Evolutionary conservation across 1,140 invertebrate species (phyloP).

Genomic region (Hypothenemus hampei): DNA sequence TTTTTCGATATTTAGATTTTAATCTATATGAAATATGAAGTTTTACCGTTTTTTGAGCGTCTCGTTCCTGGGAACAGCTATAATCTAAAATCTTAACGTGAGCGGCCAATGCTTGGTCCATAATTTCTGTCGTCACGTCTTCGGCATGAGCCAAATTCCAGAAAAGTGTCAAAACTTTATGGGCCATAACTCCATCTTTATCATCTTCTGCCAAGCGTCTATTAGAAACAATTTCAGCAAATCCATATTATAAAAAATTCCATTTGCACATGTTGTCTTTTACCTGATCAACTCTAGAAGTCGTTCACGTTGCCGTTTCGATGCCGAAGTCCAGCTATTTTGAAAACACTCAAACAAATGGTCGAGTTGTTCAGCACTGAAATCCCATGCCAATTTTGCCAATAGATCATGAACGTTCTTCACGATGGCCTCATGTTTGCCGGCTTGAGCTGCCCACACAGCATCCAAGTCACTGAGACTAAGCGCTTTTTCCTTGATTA

Average conservation of each 20-base stretch:
- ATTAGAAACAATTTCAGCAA: not conserved
- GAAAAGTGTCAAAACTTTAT: slow-evolving; percentile 93
- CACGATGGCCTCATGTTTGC: slow-evolving; percentile 92
- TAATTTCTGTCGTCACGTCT: slow-evolving; percentile 94
- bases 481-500: slow-evolving; percentile 91
- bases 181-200: slow-evolving; percentile 97
- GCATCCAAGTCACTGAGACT: slow-evolving; percentile 89
- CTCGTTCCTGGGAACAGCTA: slow-evolving; percentile 92
- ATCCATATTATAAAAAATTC: not conserved
- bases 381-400: slow-evolving; percentile 97
- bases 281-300: slow-evolving; percentile 86
- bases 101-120: slow-evolving; percentile 92
- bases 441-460: slow-evolving; percentile 93
- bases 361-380: slow-evolving; percentile 93
- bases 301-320: slow-evolving; percentile 94
- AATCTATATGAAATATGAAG: not conserved
- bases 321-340: slow-evolving; percentile 89
- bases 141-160: slow-evolving; percentile 97
- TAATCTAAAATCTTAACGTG: slow-evolving; percentile 98
- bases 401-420: slow-evolving; percentile 96
- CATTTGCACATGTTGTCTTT: not conserved
- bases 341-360: slow-evolving; percentile 98
- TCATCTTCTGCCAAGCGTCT: slow-evolving; percentile 88
- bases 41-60: slow-evolving; percentile 81
- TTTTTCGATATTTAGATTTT: not conserved